Evolutionary conservation across 2,113 vertebrate genomes (phyloP).

Genomic region (Indicator indicator): DNA sequence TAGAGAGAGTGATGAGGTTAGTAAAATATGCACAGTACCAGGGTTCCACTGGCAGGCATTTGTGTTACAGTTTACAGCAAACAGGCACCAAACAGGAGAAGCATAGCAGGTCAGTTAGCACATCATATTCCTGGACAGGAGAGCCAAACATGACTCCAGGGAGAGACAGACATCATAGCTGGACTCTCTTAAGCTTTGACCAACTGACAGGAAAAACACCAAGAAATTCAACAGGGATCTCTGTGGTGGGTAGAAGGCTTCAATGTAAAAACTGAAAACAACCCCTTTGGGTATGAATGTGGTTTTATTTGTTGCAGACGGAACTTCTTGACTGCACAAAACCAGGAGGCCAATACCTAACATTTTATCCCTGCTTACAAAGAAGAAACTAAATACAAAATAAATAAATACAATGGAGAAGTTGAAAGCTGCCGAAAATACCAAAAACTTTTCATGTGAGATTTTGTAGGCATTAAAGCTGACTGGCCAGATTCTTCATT

Average conservation of each 20-base stretch:
- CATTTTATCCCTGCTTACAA: not conserved
- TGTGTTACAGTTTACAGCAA: not conserved
- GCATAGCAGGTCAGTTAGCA: not conserved
- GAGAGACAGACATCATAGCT: not conserved
- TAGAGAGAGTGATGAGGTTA: not conserved
- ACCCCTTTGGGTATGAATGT: not conserved
- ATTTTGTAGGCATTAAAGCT: not conserved
- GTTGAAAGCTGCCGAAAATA: not conserved
- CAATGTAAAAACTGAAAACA: not conserved
- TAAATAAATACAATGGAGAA: not conserved
- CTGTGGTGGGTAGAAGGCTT: not conserved
- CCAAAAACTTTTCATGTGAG: not conserved
- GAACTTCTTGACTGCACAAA: not conserved
- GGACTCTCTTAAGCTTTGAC: not conserved
- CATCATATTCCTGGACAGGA: not conserved
- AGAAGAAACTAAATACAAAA: not conserved
- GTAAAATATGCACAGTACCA: rapidly evolving
- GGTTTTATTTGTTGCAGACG: slow-evolving; percentile 38
- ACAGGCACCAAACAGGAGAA: not conserved
- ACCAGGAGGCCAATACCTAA: not conserved
- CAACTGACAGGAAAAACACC: not conserved
- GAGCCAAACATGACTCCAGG: not conserved
- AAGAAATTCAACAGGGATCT: not conserved
- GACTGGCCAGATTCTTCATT: not conserved
- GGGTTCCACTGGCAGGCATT: not conserved